Conservation (phyloP, 2,888 invertebrate species). For the Desoria tigrina region DNA sequence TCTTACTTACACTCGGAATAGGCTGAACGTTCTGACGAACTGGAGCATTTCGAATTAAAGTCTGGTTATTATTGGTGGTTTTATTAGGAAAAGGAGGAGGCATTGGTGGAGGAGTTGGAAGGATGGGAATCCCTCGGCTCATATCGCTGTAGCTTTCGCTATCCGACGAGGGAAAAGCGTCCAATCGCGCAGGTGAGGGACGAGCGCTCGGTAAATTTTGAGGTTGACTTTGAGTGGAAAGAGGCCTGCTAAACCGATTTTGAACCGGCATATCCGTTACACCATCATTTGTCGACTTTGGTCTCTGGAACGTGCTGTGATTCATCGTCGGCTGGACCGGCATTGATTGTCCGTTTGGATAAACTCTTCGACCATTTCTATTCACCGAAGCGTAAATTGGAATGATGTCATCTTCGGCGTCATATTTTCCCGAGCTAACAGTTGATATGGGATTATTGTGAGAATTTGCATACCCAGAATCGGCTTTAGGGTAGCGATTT, state of each 20-base stretch:
- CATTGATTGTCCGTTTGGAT: too few relatives aligned
- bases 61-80: background rate
- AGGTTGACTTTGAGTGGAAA: background rate
- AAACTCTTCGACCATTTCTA: constrained; percentile 28
- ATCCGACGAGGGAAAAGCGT: constrained; percentile 46
- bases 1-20: background rate
- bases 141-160: constrained; percentile 46
- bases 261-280: background rate
- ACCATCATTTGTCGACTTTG: background rate
- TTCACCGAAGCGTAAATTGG: constrained; percentile 46
- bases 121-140: constrained; percentile 24
- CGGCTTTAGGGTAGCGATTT: constrained; percentile 13
- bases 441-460: background rate
- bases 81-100: constrained; percentile 17
- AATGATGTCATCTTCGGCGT: background rate
- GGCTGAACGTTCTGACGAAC: background rate
- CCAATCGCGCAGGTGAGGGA: constrained; percentile 28
- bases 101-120: constrained; percentile 21
- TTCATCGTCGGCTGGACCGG: background rate
- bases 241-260: background rate
- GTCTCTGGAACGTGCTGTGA: background rate
- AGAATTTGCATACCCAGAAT: constrained; percentile 19
- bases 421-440: background rate
- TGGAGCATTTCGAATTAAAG: background rate
- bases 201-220: background rate